These are phyloP conservation scores for Cyprinodon brontotheroides DNA, from an alignment of 2,113 vertebrate species.

Conservation along the genomic window DNA sequence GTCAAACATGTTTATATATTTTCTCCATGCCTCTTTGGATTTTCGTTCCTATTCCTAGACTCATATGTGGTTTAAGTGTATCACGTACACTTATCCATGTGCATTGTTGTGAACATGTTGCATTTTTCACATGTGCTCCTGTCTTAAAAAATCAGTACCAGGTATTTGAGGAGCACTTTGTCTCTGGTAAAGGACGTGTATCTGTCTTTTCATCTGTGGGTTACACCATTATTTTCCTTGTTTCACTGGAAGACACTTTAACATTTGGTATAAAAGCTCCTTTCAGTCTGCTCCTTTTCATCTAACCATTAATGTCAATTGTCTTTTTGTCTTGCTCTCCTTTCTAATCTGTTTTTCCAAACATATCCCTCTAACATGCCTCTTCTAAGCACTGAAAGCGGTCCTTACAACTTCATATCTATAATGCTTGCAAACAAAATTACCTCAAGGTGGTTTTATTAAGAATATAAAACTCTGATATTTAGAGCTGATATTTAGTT, in stretches of 20 bases:
- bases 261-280: conserved; percentile 36
- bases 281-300: conserved; percentile 21
- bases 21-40: too few relatives aligned
- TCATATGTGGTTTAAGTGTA: conserved; percentile 1
- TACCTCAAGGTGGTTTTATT: too few relatives aligned
- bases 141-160: not conserved
- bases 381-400: conserved; percentile 12
- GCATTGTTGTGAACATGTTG: too few relatives aligned
- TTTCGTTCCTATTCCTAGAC: too few relatives aligned
- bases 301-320: conserved; percentile 35
- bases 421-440: too few relatives aligned
- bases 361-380: not conserved
- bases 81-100: too few relatives aligned
- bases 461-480: too few relatives aligned
- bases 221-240: conserved; percentile 8
- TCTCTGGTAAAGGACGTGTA: conserved; percentile 30
- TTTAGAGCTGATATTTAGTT: too few relatives aligned
- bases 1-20: too few relatives aligned
- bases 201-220: conserved; percentile 35
- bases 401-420: not conserved
- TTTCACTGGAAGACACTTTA: conserved; percentile 32
- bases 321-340: conserved; percentile 12
- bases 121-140: too few relatives aligned
- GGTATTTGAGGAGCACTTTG: conserved; percentile 25
- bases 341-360: not conserved